These are phyloP conservation scores for Aporophyla nigra DNA, from an alignment of 2,888 invertebrate species.

Conservation along the genomic window DNA sequence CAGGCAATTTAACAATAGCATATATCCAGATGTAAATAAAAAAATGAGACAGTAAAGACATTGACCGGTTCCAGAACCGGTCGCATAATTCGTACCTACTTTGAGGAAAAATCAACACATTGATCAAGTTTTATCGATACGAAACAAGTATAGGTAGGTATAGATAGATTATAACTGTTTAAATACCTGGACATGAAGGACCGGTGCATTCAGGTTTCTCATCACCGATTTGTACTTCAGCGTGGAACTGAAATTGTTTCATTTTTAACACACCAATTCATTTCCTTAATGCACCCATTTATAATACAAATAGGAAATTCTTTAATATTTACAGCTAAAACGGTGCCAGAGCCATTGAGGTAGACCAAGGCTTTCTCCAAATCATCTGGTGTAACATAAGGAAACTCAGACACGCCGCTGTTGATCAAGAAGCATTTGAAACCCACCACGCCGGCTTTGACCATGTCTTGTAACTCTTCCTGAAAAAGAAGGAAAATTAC, in stretches of 20 bases:
- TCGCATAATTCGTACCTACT: neutral
- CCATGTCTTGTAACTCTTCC: slow-evolving; percentile 89
- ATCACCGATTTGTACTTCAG: slow-evolving; percentile 88
- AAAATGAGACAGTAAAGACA: too few relatives aligned
- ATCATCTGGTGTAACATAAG: slow-evolving; percentile 89
- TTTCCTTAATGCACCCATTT: neutral
- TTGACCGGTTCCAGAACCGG: neutral
- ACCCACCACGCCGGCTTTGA: slow-evolving; percentile 92
- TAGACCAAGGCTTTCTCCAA: slow-evolving; percentile 89
- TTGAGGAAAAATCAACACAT: slow-evolving; percentile 1
- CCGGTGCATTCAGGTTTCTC: slow-evolving; percentile 64
- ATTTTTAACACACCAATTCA: neutral
- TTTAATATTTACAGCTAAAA: slow-evolving; percentile 91
- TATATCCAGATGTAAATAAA: neutral
- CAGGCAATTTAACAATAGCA: neutral
- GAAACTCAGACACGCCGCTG: slow-evolving; percentile 93
- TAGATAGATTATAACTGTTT: neutral
- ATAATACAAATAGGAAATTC: neutral
- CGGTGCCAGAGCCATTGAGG: slow-evolving; percentile 90
- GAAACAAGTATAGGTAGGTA: neutral
- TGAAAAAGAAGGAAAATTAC: slow-evolving; percentile 67
- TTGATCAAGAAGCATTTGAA: slow-evolving; percentile 93
- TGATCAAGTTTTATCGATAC: neutral
- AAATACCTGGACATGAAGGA: slow-evolving; percentile 64
- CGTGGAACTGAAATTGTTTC: slow-evolving; percentile 90